phyloP scores from a whole-genome alignment of 2,888 invertebrate species.

The Eupithecia subumbrata region DNA sequence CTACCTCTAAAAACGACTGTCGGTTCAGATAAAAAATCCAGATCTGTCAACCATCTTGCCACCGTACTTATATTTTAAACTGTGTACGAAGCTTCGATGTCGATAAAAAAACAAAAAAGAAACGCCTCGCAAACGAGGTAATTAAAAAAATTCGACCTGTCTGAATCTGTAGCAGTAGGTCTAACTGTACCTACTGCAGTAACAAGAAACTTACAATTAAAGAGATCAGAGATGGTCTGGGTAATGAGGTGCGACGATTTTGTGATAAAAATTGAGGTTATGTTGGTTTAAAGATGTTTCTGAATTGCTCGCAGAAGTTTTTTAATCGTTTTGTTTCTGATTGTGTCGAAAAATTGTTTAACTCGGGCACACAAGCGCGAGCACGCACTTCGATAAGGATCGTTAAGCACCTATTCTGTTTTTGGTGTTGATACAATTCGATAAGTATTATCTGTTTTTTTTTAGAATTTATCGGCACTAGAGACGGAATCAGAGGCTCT shows the following conservation, averaged over 20 bases:
- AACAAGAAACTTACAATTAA: conserved; percentile 69
- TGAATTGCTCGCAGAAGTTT: background rate
- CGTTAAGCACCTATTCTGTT: background rate
- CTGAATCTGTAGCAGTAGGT: conserved; percentile 72
- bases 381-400: background rate
- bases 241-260: conserved; percentile 23
- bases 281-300: conserved; percentile 14
- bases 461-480: too few relatives aligned
- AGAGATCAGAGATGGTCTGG: conserved; percentile 44
- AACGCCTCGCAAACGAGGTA: conserved; percentile 32
- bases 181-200: conserved; percentile 44
- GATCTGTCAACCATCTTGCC: background rate
- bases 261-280: conserved; percentile 32
- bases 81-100: background rate
- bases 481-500: background rate
- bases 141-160: conserved; percentile 55
- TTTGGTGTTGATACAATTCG: background rate
- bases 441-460: background rate
- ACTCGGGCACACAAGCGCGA: background rate
- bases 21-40: conserved; percentile 8
- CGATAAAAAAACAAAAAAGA: conserved; percentile 27
- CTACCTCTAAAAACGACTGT: background rate
- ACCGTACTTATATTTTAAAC: background rate
- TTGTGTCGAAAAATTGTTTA: background rate
- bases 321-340: background rate